phyloP scores from a whole-genome alignment of 2,113 vertebrate genomes.

The Eolophus roseicapilla region DNA sequence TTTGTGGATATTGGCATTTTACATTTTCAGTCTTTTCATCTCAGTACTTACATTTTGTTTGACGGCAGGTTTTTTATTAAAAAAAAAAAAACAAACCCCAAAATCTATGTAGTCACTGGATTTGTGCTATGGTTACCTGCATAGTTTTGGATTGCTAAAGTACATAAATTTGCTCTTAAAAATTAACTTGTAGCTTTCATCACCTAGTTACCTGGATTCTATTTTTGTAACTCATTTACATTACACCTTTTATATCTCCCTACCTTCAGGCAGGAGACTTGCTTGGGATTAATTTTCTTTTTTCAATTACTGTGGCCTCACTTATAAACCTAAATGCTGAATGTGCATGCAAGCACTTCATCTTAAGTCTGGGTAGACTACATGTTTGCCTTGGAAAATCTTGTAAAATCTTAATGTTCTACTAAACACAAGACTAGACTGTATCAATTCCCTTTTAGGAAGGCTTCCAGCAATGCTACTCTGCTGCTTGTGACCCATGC shows the following conservation, averaged over 20 bases:
- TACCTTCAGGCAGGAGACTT: background rate
- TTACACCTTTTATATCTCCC: background rate
- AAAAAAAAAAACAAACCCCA: background rate
- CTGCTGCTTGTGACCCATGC: fast-evolving
- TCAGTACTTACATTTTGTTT: background rate
- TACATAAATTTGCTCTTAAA: background rate
- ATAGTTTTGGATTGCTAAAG: background rate
- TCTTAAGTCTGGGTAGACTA: background rate
- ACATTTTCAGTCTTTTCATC: background rate
- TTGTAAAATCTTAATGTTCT: background rate
- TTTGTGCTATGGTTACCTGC: background rate
- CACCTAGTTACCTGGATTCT: background rate
- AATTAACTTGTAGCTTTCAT: background rate
- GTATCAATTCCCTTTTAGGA: background rate
- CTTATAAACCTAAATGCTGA: background rate
- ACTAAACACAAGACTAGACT: background rate
- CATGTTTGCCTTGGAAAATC: background rate
- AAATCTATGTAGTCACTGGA: background rate
- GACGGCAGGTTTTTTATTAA: background rate
- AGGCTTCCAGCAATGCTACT: background rate
- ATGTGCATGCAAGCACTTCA: background rate
- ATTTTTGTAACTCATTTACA: background rate
- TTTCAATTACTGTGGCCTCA: background rate
- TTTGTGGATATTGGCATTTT: background rate
- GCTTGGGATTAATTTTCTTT: background rate